Conservation (phyloP, 2,888 invertebrate species). For the Leucania comma region DNA sequence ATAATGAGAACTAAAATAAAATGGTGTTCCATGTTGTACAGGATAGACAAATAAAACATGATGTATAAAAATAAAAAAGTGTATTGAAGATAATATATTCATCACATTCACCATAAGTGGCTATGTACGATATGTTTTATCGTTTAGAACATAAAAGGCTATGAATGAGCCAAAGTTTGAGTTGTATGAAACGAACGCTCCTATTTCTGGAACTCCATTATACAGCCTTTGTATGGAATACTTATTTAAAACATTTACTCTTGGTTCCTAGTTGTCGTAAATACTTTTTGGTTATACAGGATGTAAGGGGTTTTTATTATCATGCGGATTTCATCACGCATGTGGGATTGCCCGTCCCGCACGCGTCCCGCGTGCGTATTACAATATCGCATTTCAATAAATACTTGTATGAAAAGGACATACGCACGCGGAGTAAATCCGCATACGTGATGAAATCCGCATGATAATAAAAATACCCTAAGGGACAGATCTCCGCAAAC, state of each 20-base stretch:
- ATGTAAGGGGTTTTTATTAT: too few species aligned
- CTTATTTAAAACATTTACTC: conserved; percentile 19
- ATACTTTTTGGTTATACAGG: background rate
- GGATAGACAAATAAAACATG: conserved; percentile 51
- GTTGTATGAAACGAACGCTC: conserved; percentile 29
- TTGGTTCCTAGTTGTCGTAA: conserved; percentile 16
- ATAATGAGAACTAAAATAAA: conserved; percentile 10
- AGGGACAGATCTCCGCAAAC: too few species aligned
- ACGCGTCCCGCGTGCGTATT: too few species aligned
- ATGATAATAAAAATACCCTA: too few species aligned
- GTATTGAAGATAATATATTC: conserved; percentile 37
- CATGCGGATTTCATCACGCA: too few species aligned
- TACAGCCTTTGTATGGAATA: conserved; percentile 22
- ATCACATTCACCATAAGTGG: conserved; percentile 37
- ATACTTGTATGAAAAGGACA: too few species aligned
- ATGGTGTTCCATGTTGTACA: conserved; percentile 40
- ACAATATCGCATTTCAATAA: too few species aligned
- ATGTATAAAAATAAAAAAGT: conserved; percentile 54
- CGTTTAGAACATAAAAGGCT: conserved; percentile 47
- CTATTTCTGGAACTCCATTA: conserved; percentile 33
- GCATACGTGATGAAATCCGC: too few species aligned
- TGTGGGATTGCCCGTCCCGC: too few species aligned
- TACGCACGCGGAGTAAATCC: too few species aligned
- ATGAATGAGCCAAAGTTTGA: conserved; percentile 42
- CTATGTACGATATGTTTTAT: conserved; percentile 51